These are phyloP conservation scores for Malurus leucopterus DNA, from an alignment of 2,797 vertebrate species.

Conservation along the genomic window DNA sequence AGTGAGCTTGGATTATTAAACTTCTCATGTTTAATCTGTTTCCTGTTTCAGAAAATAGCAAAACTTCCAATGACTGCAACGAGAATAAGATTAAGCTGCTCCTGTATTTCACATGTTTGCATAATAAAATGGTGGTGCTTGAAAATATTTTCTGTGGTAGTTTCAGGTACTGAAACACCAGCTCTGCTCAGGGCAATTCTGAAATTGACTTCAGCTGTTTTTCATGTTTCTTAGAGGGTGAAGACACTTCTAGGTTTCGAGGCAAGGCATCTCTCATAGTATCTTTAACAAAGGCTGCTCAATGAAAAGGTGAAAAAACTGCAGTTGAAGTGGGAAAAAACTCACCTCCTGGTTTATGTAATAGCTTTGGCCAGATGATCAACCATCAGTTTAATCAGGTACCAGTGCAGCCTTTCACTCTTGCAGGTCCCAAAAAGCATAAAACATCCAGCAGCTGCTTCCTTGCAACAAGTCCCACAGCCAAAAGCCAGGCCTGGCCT, in stretches of 20 bases:
- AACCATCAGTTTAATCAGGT: background rate
- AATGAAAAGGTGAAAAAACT: background rate
- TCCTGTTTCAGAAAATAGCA: conserved; percentile 1
- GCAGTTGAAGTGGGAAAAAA: background rate
- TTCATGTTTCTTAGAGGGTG: background rate
- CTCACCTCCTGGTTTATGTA: background rate
- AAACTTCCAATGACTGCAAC: background rate
- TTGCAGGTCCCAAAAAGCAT: too few relatives aligned
- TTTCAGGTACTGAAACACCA: background rate
- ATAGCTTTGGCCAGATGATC: background rate
- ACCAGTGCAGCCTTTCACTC: too few relatives aligned
- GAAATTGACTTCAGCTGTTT: background rate
- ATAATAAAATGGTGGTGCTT: background rate
- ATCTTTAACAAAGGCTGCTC: background rate
- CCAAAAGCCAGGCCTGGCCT: too few relatives aligned
- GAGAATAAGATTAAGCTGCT: conserved; percentile 29
- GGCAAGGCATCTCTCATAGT: background rate
- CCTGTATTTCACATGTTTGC: background rate
- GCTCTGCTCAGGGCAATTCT: background rate
- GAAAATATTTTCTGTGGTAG: background rate
- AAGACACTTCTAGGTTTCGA: background rate
- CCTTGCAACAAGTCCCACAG: too few relatives aligned
- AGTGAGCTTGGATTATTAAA: background rate
- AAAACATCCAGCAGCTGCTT: too few relatives aligned
- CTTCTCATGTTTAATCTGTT: background rate